These are phyloP conservation scores for Pachycephus smyrnensis DNA, from an alignment of 2,888 invertebrate species.

Conservation along the genomic window DNA sequence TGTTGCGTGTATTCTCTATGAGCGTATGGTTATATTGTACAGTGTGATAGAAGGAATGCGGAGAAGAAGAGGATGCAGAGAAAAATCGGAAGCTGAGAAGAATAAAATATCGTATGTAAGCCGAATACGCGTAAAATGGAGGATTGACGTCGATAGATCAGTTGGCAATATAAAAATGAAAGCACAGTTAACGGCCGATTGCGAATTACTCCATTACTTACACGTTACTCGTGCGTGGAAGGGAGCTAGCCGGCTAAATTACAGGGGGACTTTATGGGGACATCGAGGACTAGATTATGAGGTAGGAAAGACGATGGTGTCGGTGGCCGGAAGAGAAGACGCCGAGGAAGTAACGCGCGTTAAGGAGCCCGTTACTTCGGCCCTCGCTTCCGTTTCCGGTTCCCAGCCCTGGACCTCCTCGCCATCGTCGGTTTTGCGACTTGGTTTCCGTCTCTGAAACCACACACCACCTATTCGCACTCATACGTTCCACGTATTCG, in stretches of 20 bases:
- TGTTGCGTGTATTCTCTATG: background rate
- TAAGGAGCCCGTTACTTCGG: slow-evolving; percentile 16
- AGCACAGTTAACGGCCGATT: slow-evolving; percentile 1
- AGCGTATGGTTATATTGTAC: background rate
- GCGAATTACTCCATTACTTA: slow-evolving; percentile 14
- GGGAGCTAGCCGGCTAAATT: slow-evolving; percentile 18
- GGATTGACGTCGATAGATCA: background rate
- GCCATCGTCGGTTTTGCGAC: slow-evolving; percentile 19
- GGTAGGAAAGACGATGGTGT: slow-evolving; percentile 49
- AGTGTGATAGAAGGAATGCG: background rate
- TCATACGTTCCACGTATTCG: background rate
- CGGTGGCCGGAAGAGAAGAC: slow-evolving; percentile 30
- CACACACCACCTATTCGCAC: slow-evolving; percentile 30
- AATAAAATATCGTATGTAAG: background rate
- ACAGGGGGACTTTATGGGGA: background rate
- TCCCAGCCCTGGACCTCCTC: background rate
- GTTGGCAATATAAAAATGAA: background rate
- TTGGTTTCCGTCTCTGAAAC: slow-evolving; percentile 37
- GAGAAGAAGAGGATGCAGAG: background rate
- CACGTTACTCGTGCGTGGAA: slow-evolving; percentile 13
- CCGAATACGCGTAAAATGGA: background rate
- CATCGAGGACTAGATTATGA: slow-evolving; percentile 35
- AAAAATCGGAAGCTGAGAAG: background rate
- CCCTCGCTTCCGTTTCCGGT: slow-evolving; percentile 19
- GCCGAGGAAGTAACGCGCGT: background rate